Evolutionary conservation across 2,888 invertebrate genomes (phyloP).

Genomic region (Anoplius nigerrimus): DNA sequence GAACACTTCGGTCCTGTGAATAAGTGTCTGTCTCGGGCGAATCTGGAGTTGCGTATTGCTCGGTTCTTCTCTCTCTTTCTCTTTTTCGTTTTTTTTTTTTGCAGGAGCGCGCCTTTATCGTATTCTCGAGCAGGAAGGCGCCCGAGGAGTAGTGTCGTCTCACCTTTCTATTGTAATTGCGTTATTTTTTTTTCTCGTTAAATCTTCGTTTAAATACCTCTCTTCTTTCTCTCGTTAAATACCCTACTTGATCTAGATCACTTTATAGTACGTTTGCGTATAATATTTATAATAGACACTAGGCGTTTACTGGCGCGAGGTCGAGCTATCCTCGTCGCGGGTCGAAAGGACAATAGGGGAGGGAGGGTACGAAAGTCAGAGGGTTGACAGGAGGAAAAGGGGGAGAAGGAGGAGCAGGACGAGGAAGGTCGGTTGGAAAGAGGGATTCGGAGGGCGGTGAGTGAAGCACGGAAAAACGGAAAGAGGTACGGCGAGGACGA

Average conservation of each 20-base stretch:
- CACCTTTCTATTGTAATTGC: slow-evolving; percentile 7
- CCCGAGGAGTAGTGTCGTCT: not conserved
- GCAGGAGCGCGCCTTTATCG: too few relatives aligned
- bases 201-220: not conserved
- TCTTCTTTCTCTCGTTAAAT: slow-evolving; percentile 22
- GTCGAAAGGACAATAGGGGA: slow-evolving; percentile 1
- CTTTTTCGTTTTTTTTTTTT: too few relatives aligned
- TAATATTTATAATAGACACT: slow-evolving; percentile 49
- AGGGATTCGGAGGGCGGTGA: not conserved
- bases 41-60: not conserved
- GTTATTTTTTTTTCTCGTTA: slow-evolving; percentile 13
- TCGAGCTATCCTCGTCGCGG: slow-evolving; percentile 19
- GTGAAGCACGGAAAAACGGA: slow-evolving; percentile 14
- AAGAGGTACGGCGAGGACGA: not conserved
- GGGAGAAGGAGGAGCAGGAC: not conserved
- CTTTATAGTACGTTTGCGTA: slow-evolving; percentile 36
- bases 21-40: slow-evolving; percentile 11
- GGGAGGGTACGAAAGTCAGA: not conserved
- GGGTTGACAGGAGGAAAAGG: slow-evolving; percentile 8
- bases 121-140: too few relatives aligned
- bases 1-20: too few relatives aligned
- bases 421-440: too few relatives aligned
- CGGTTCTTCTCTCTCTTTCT: too few relatives aligned
- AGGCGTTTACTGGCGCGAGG: slow-evolving; percentile 49
- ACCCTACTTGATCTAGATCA: slow-evolving; percentile 45